A percentile compares a stretch with the other conserved stretches of the same genome.
phyloP scores from a whole-genome alignment of 2,113 vertebrate genomes.

The Stictonetta naevosa region DNA sequence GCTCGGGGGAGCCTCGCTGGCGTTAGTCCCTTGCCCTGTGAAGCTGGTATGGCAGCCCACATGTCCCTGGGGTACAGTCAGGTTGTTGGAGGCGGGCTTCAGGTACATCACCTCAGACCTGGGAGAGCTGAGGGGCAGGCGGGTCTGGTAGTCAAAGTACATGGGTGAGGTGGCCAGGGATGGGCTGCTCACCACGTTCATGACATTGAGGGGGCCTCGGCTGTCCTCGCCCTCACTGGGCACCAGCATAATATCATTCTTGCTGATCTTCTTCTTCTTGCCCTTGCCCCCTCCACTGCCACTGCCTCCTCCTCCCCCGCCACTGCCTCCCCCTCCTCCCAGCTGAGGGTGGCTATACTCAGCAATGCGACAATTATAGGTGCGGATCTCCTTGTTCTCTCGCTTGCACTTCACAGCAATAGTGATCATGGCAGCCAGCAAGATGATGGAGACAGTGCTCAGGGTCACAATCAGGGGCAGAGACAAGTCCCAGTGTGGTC shows the following conservation, averaged over 20 bases:
- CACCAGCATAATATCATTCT: constrained; percentile 99
- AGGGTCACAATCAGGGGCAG: constrained; percentile 96
- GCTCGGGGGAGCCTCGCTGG: constrained; percentile 93
- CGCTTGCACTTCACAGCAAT: constrained; percentile 97
- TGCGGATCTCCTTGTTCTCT: constrained; percentile 99
- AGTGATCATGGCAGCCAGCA: constrained; percentile 97
- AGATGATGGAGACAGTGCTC: constrained; percentile 96
- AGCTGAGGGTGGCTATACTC: constrained; percentile 98
- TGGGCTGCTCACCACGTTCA: constrained; percentile 99
- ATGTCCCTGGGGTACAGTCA: constrained; percentile 98
- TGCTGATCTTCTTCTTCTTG: constrained; percentile 90
- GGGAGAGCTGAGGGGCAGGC: constrained; percentile 98
- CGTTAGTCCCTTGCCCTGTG: constrained; percentile 94
- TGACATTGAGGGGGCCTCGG: constrained; percentile 98
- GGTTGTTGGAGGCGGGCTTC: constrained; percentile 97
- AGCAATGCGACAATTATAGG: constrained; percentile 98
- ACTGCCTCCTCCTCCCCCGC: constrained; percentile 68
- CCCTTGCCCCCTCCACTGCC: constrained; percentile 72
- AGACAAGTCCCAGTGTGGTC: constrained; percentile 93
- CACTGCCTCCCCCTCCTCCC: constrained; percentile 79
- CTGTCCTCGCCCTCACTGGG: constrained; percentile 97
- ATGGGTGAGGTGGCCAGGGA: constrained; percentile 98
- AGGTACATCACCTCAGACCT: constrained; percentile 99
- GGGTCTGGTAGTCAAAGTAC: constrained; percentile 99
- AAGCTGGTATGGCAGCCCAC: constrained; percentile 99